Base-by-base conservation (phyloP, 37 sponge, comb jelly and placozoan species). In the Crambe crambe region DNA sequence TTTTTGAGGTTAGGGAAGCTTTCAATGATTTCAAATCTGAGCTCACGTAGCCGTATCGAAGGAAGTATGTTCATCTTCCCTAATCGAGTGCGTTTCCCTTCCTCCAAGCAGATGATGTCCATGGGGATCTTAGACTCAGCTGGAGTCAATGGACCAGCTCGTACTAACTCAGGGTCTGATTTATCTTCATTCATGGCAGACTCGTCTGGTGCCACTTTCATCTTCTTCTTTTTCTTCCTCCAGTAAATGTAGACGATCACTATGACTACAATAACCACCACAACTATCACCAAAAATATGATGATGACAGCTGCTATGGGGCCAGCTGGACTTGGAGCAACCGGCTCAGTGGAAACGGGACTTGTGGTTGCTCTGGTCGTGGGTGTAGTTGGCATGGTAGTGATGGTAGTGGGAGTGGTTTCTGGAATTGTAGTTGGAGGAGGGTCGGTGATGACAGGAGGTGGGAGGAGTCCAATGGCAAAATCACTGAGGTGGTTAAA, bases 11-110 rank as follows among this genome's bases (percentile, higher is more conserved):
- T 35, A 3, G 71, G 68, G 37, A 95, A 89, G 22, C 73, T 58
- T 30, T 92, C 93, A 23, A 32, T 22, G 58, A 95, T 69, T 30
- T 69, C 73, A 31, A 82, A 68, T 21, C 96, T 61, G 15, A 95
- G 78, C 51, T 92, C 93, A 22, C 89, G 54, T 56, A 95, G 90
- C 18, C 92, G 70, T 36, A 86, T 84, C 10, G 92, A 82, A 2
- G 85, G 88, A 2, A 86, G 76, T 23, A 93, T 79, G 37, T 67
- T 85, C 59, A 89, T 75, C 23, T 42, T 78, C 1, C 94, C 89
- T 12, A 86, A 26, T 38, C 68, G 37, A 23, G 17, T 56, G 30
- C 94, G 77, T 65, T 78, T 43, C 1, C 87, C 92, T 8, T 42
- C 59, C 27, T 75, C 86, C n/a, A 36, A 23, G 34, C 85, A 73